phyloP scores from a whole-genome alignment of 1,140 invertebrate species.

The Drosophila busckii region DNA sequence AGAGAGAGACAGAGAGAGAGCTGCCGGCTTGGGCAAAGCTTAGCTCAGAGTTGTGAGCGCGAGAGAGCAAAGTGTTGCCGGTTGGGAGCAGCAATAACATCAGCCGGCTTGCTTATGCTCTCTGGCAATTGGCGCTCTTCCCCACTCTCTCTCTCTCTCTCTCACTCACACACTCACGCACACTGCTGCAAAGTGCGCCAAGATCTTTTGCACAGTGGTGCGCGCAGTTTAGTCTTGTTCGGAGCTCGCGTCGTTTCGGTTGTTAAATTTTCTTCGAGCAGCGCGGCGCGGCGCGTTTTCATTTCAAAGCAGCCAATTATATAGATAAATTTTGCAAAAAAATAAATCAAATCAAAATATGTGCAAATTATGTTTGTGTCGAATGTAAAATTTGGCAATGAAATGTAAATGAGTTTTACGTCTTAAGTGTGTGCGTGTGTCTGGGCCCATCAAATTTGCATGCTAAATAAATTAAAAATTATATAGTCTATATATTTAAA shows the following conservation, averaged over 20 bases:
- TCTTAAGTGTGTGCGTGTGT: too few species aligned
- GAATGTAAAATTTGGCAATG: slow-evolving; percentile 35
- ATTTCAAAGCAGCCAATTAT: slow-evolving; percentile 2
- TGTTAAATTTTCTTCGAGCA: too few species aligned
- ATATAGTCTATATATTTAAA: background rate
- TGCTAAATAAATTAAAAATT: slow-evolving; percentile 29
- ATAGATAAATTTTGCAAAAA: slow-evolving; percentile 14
- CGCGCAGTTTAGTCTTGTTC: slow-evolving; percentile 58
- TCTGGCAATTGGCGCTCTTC: too few species aligned
- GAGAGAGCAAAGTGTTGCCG: too few species aligned
- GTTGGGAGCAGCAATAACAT: too few species aligned
- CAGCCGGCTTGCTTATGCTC: too few species aligned
- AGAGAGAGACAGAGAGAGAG: too few species aligned
- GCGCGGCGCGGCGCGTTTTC: slow-evolving; percentile 49
- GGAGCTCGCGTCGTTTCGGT: slow-evolving; percentile 71
- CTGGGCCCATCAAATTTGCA: slow-evolving; percentile 27
- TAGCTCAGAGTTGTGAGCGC: too few species aligned
- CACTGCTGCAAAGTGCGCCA: background rate
- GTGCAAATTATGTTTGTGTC: slow-evolving; percentile 37
- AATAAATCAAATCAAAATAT: slow-evolving; percentile 11
- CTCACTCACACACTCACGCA: slow-evolving; percentile 1
- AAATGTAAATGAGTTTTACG: slow-evolving; percentile 37
- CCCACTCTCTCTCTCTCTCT: background rate
- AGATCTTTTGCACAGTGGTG: too few species aligned
- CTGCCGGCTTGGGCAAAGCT: too few species aligned